A percentile compares a stretch with the other conserved stretches of the same genome.
These are phyloP conservation scores for Luffia ferchaultella DNA, from an alignment of 2,888 invertebrate species.

Conservation along the genomic window DNA sequence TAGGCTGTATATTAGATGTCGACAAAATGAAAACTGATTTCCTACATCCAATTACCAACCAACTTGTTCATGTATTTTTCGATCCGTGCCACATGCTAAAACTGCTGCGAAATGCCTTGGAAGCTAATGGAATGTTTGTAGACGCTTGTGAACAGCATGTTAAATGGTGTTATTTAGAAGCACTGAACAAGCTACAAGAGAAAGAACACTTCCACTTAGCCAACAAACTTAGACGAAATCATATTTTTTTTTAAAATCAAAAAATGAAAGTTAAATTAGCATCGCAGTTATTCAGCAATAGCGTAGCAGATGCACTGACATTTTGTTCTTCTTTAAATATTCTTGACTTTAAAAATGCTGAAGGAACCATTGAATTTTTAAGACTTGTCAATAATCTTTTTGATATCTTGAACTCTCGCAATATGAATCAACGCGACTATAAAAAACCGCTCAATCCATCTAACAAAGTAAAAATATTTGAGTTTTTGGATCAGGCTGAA, in stretches of 20 bases:
- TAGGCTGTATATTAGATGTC: conserved; percentile 12
- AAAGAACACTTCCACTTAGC: conserved; percentile 9
- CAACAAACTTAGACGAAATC: conserved; percentile 9
- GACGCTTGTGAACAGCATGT: conserved; percentile 6
- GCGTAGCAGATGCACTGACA: conserved; percentile 8
- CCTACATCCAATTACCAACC: no score
- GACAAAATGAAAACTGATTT: not conserved
- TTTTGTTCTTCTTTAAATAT: conserved; percentile 5
- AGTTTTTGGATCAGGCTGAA: no score
- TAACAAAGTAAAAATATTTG: not conserved
- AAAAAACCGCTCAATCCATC: conserved; percentile 1
- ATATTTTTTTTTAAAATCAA: conserved; percentile 1
- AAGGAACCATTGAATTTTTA: conserved; percentile 6
- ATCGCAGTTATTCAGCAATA: conserved; percentile 9
- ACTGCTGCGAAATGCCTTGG: conserved; percentile 13
- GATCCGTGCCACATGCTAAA: conserved; percentile 16
- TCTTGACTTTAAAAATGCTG: conserved; percentile 1
- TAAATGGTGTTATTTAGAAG: conserved; percentile 6
- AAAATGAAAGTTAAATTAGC: conserved; percentile 9
- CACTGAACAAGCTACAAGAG: conserved; percentile 9
- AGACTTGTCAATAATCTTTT: conserved; percentile 7
- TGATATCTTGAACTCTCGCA: conserved; percentile 4
- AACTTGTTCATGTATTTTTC: conserved; percentile 11
- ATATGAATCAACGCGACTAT: not conserved
- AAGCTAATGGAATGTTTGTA: conserved; percentile 7